A percentile compares a stretch with the other conserved stretches of the same genome.
phyloP scores from a whole-genome alignment of 2,113 vertebrate species.

The Psilopsiagon aymara region DNA sequence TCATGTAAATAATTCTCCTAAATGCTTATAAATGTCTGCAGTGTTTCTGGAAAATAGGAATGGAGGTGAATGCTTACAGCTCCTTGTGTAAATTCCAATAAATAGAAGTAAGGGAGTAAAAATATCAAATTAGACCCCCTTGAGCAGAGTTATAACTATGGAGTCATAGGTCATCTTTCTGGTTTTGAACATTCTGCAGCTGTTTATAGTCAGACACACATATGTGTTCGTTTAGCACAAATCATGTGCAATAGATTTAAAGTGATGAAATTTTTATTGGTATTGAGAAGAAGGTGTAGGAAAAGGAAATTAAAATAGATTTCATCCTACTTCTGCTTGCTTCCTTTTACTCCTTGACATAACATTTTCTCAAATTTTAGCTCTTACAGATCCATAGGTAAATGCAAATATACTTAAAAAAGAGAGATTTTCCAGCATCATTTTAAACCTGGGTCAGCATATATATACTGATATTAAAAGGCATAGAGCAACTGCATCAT shows the following conservation, averaged over 20 bases:
- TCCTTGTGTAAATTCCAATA: not conserved
- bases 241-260: not conserved
- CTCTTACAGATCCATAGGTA: not conserved
- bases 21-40: not conserved
- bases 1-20: not conserved
- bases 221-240: not conserved
- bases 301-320: not conserved
- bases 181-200: not conserved
- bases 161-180: not conserved
- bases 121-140: not conserved
- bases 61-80: not conserved
- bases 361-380: not conserved
- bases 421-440: not conserved
- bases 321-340: not conserved
- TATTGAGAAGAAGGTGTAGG: not conserved
- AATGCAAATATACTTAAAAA: not conserved
- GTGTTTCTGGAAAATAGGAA: not conserved
- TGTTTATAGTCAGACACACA: not conserved
- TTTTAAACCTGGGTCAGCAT: not conserved
- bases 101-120: not conserved
- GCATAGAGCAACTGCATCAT: not conserved
- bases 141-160: not conserved
- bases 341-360: not conserved
- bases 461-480: not conserved
- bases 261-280: not conserved